Base-by-base conservation (phyloP, 2,888 invertebrate genomes). In the Luffia ferchaultella region DNA sequence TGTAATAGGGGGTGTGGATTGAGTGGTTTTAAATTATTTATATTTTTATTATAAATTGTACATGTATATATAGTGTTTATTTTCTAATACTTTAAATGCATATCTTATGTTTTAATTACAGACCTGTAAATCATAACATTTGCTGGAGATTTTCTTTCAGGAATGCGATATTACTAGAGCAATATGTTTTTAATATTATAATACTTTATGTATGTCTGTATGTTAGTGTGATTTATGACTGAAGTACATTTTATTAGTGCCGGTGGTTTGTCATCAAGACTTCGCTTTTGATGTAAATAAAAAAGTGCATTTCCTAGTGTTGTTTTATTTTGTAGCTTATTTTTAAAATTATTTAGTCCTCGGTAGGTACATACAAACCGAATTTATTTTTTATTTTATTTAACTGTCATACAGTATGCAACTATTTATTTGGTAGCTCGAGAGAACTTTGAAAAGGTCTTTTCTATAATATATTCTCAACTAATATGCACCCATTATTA, bases 251-350 rank as follows among this genome's bases (percentile, higher is more conserved):
- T 7, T 45, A 7, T 45, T 45, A 45, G 45, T 45, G 45, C 18
- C 45, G 15, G 16, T 45, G 45, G 18, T 17, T 45, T 45, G 45
- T 45, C 45, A 45, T 12, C 9, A 18, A 30, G 30, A 12, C 15
- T 18, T 18, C 18, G 45, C 45, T 45, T 45, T 45, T 45, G 45
- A 18, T 42, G 17, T 45, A 45, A 45, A 45, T 45, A 45, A 5
- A 45, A 43, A 45, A 18, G n/a, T 45, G 45, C 45, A 45, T 45
- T 45, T 45, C 45, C 45, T 17, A 45, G n/a, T 5, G 5, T 16
- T 42, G n/a, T 42, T 42, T 42, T 18, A 16, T 43, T 45, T 45
- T 18, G 19, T 17, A 18, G 3, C 15, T 45, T 45, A 17, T 18
- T 45, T 18, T 7, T 12, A 30, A 30, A 30, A 30, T 30, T n/a